Evolutionary conservation across 2,113 vertebrate species (phyloP).

Genomic region (Oxyruncus cristatus): DNA sequence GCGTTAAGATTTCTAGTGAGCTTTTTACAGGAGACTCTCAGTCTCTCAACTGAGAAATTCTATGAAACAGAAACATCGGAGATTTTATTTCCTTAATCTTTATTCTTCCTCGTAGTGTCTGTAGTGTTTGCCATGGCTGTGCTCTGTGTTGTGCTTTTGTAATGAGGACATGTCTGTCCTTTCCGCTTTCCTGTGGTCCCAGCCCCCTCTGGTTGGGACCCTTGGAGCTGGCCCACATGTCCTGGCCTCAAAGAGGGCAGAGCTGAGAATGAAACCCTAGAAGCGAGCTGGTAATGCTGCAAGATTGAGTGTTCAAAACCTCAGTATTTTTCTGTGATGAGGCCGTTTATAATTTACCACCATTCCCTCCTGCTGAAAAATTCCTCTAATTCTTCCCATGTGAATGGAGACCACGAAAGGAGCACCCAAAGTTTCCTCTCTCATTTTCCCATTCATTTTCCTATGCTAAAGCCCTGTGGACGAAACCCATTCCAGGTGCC

Average conservation of each 20-base stretch:
- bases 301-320: not conserved
- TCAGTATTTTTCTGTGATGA: not conserved
- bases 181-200: not conserved
- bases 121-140: not conserved
- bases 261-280: not conserved
- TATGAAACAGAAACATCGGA: not conserved
- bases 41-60: not conserved
- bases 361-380: slow-evolving; percentile 4
- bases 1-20: not conserved
- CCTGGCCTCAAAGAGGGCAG: not conserved
- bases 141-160: not conserved
- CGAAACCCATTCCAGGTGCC: not conserved
- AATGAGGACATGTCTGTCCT: rapidly evolving
- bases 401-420: not conserved
- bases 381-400: slow-evolving; percentile 38
- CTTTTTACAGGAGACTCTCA: not conserved
- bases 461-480: not conserved
- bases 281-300: not conserved
- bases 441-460: slow-evolving; percentile 3
- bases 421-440: not conserved
- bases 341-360: not conserved
- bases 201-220: not conserved
- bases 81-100: not conserved
- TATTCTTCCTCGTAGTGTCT: not conserved
- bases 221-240: not conserved